phyloP scores from a whole-genome alignment of 2,113 vertebrate species.

The Cyanistes caeruleus region DNA sequence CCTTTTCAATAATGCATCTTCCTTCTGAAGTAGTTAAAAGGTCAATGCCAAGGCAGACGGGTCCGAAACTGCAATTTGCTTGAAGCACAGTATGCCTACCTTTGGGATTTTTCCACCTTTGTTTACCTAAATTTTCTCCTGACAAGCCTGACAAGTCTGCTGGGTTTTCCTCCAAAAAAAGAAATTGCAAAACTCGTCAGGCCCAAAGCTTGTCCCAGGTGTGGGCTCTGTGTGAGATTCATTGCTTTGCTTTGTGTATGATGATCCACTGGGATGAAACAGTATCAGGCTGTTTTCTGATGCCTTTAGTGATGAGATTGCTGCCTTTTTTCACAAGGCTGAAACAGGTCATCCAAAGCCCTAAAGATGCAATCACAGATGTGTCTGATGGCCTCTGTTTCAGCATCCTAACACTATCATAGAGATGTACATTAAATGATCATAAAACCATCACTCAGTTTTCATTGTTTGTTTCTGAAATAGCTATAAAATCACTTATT shows the following conservation, averaged over 20 bases:
- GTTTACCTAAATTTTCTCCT: not conserved
- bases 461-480: not conserved
- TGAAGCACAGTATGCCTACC: not conserved
- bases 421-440: not conserved
- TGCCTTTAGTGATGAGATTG: not conserved
- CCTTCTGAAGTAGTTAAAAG: conserved; percentile 51
- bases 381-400: not conserved
- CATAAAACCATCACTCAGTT: not conserved
- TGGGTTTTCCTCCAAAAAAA: not conserved
- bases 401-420: not conserved
- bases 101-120: not conserved
- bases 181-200: not conserved
- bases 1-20: conserved; percentile 64
- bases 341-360: not conserved
- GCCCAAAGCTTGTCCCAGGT: not conserved
- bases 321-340: not conserved
- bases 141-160: not conserved
- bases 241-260: not conserved
- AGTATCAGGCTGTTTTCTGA: not conserved
- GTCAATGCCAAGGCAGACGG: conserved; percentile 27
- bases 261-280: not conserved
- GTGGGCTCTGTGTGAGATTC: not conserved
- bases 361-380: not conserved
- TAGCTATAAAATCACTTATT: not conserved
- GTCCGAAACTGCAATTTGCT: not conserved